phyloP scores from a whole-genome alignment of 2,797 vertebrate genomes.

The Acropternis orthonyx region DNA sequence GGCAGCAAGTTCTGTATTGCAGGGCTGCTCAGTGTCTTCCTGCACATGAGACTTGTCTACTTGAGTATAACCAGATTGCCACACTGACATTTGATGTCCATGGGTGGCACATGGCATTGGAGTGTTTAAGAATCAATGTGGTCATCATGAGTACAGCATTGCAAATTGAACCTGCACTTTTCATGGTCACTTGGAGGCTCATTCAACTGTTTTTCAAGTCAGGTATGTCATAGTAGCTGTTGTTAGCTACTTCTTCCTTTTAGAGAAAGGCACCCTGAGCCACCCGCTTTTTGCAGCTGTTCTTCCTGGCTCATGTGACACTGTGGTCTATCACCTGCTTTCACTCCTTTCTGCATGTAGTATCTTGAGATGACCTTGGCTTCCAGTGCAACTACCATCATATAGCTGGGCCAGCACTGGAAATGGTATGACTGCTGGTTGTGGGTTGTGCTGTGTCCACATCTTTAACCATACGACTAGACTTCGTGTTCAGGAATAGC shows the following conservation, averaged over 20 bases:
- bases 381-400: not conserved
- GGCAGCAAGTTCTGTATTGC: not conserved
- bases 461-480: not conserved
- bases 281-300: not conserved
- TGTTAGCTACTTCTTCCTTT: not conserved
- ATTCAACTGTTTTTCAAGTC: not conserved
- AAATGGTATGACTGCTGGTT: not conserved
- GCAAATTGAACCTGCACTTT: not conserved
- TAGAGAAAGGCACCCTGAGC: not conserved
- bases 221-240: not conserved
- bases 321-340: not conserved
- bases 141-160: not conserved
- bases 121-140: not conserved
- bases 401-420: not conserved
- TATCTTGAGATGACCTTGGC: not conserved
- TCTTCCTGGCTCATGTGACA: not conserved
- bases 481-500: not conserved
- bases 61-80: not conserved
- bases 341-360: not conserved
- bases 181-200: not conserved
- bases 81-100: not conserved
- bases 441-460: not conserved
- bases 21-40: not conserved
- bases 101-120: not conserved
- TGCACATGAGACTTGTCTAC: not conserved